Evolutionary conservation across 1,140 invertebrate genomes (phyloP), one percentile per base, ranked within the genome.

Genomic region (Lasioglossum baleicum): DNA sequence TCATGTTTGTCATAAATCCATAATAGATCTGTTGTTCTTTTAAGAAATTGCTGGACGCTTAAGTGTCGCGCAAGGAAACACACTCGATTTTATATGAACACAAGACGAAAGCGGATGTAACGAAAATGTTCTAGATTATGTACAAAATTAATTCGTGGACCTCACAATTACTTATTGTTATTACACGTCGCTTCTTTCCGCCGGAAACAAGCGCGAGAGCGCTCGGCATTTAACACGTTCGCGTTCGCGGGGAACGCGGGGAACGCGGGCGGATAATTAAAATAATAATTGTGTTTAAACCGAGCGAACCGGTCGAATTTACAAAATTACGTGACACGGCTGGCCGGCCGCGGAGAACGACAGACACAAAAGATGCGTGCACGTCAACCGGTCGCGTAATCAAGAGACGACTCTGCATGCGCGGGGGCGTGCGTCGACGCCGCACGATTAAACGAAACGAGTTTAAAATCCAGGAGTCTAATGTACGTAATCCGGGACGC

Each of bases 401-500:
- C 71, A 61, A 51, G 40, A 26, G 58, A 20, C 48, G 42, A 11
- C 22, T 2, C 48, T 2, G 2, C 4, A 15, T 0, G 17, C 11
- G 31, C 13, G 10, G n/a, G 56, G 8, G 7, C 8, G 22, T 3
- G 31, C 20, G 7, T 8, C 35, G 35, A 17, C n/a, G 26, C 8
- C 44, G 8, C 44, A 11, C 60, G 73, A 81, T 81, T 81, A 63
- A 81, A 75, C 71, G 79, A 75, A 76, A 76, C 66, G 79, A 81
- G 73, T 69, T 70, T 74, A 76, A 81, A 81, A 80, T 80, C 78
- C 72, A 51, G 63, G 64, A 68, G 64, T 80, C 78, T 80, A 80
- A 80, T 80, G 78, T 80, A 80, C 78, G 71, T 80, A 80, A 80
- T 80, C 78, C 71, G 42, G 78, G 56, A 75, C 67, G 72, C 72